These are phyloP conservation scores for Eledone cirrhosa DNA, from an alignment of 2,888 invertebrate species.

Conservation along the genomic window DNA sequence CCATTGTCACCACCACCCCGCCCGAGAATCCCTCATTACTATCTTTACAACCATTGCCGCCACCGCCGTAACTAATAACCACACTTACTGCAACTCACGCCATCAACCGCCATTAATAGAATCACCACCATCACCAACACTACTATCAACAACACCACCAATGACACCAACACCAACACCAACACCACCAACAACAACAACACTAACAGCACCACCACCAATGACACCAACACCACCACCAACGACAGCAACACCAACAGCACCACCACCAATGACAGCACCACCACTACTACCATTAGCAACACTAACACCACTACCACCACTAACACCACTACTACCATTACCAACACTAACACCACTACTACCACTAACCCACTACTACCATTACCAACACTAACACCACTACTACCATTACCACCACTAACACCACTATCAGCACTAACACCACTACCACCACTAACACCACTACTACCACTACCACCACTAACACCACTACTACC, in stretches of 20 bases:
- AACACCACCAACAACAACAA: no score
- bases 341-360: neutral
- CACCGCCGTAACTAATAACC: no score
- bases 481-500: neutral
- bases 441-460: slow-evolving; percentile 10
- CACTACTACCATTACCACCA: slow-evolving; percentile 33
- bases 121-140: no score
- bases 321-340: neutral
- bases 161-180: no score
- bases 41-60: no score
- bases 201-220: neutral
- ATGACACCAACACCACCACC: neutral
- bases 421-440: slow-evolving; percentile 34
- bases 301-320: neutral
- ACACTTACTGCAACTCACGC: no score
- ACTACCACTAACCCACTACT: neutral
- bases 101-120: no score
- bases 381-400: neutral
- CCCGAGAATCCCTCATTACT: no score
- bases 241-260: neutral
- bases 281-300: neutral
- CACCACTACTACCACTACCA: neutral
- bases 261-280: neutral
- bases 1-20: no score
- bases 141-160: no score